Conservation (phyloP, 2,113 vertebrate species). For the Emydocephalus ijimae region DNA sequence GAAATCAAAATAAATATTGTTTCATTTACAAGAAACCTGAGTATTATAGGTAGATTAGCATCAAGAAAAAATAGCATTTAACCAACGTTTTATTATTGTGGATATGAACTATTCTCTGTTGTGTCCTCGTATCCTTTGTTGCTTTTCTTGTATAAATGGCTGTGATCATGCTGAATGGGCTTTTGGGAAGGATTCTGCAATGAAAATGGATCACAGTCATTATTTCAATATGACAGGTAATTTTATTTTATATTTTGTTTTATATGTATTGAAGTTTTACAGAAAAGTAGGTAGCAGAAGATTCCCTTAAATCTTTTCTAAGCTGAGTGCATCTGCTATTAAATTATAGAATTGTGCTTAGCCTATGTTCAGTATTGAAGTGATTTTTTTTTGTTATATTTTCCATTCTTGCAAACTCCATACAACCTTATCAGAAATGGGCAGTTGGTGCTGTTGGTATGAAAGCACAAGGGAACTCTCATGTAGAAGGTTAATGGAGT, state of each 20-base stretch:
- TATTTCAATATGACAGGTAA: constrained; percentile 31
- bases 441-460: constrained; percentile 74
- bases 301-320: constrained; percentile 39
- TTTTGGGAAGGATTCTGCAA: constrained; percentile 48
- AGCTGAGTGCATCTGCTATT: constrained; percentile 35
- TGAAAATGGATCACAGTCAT: constrained; percentile 36
- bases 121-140: constrained; percentile 50
- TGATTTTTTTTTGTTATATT: constrained; percentile 53
- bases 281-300: constrained; percentile 12
- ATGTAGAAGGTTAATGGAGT: constrained; percentile 80
- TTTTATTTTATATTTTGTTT: constrained; percentile 33
- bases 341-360: constrained; percentile 19
- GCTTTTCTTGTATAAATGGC: constrained; percentile 47
- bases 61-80: constrained; percentile 56
- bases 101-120: constrained; percentile 31
- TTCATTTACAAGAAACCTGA: constrained; percentile 48
- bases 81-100: constrained; percentile 9
- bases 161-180: constrained; percentile 27
- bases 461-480: constrained; percentile 75
- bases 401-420: constrained; percentile 62
- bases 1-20: constrained; percentile 9
- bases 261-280: constrained; percentile 36
- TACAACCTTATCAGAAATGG: constrained; percentile 76
- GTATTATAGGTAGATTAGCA: constrained; percentile 19
- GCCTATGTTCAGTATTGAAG: constrained; percentile 57